Evolutionary conservation across 2,888 invertebrate species (phyloP).

Genomic region (Diaperis boleti): DNA sequence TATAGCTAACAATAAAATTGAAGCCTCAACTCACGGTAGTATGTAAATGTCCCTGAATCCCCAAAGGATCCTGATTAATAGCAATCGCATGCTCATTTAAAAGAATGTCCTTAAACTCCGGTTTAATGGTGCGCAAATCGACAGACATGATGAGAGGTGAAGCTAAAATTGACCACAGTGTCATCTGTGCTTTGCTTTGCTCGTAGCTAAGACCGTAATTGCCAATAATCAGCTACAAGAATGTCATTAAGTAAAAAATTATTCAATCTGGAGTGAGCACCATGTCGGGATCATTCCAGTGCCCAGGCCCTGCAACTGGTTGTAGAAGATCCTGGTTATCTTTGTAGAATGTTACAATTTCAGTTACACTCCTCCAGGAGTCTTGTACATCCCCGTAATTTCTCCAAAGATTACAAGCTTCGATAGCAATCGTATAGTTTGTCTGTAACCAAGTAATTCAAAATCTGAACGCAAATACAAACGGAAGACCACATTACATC

Average conservation of each 20-base stretch:
- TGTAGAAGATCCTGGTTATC: constrained; percentile 73
- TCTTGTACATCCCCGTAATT: constrained; percentile 78
- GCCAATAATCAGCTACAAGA: constrained; percentile 71
- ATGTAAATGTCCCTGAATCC: constrained; percentile 72
- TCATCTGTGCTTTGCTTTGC: constrained; percentile 80
- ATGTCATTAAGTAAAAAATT: constrained; percentile 11
- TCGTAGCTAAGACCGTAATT: constrained; percentile 76
- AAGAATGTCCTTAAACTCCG: constrained; percentile 72
- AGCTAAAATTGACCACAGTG: constrained; percentile 79
- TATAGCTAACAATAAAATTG: not conserved
- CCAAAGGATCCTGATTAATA: constrained; percentile 77
- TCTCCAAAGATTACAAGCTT: constrained; percentile 78
- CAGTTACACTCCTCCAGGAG: constrained; percentile 72
- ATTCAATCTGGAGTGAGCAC: constrained; percentile 61
- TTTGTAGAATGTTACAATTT: constrained; percentile 74
- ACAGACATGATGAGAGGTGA: constrained; percentile 80
- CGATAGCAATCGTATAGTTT: constrained; percentile 70
- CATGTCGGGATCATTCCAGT: constrained; percentile 84
- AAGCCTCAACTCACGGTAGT: constrained; percentile 3
- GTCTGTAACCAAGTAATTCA: constrained; percentile 66
- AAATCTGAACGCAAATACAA: not conserved
- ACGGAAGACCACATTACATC: constrained; percentile 58
- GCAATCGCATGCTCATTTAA: constrained; percentile 73
- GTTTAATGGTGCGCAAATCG: constrained; percentile 73
- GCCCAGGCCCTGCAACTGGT: constrained; percentile 75